phyloP scores from a whole-genome alignment of 2,797 vertebrate species.

The Otus scops region DNA sequence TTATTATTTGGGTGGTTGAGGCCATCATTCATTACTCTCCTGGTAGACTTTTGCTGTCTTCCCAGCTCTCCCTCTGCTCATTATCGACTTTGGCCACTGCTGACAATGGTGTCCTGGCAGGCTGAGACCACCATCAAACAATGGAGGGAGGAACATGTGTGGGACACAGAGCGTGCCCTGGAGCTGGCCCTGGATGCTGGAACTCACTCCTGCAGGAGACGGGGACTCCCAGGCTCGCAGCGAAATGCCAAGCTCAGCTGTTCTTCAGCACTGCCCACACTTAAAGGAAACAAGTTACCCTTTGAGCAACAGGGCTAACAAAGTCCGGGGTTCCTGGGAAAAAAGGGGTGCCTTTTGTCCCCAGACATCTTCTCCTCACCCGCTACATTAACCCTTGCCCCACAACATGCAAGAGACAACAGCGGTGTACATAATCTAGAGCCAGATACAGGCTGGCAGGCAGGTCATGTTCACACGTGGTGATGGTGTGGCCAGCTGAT shows the following conservation, averaged over 20 bases:
- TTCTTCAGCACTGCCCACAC: background rate
- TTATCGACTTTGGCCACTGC: background rate
- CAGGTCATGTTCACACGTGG: background rate
- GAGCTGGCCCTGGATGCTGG: background rate
- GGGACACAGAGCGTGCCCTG: background rate
- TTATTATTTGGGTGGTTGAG: constrained; percentile 32
- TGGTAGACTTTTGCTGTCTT: constrained; percentile 1
- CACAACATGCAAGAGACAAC: background rate
- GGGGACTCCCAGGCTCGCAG: background rate
- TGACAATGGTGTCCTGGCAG: background rate
- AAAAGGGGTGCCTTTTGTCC: background rate
- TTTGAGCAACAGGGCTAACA: background rate
- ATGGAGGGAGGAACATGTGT: background rate
- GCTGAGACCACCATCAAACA: background rate
- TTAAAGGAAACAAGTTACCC: background rate
- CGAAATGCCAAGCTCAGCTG: background rate
- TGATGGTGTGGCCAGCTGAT: background rate
- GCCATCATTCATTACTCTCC: background rate
- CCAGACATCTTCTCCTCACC: background rate
- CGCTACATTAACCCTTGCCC: background rate
- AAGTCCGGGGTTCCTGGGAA: background rate
- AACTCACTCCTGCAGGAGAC: background rate
- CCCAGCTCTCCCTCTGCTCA: background rate
- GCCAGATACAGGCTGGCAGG: background rate
- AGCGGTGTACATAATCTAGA: background rate